Base-by-base conservation (phyloP, 2,797 vertebrate genomes). In the Cyprinodon diabolis region DNA sequence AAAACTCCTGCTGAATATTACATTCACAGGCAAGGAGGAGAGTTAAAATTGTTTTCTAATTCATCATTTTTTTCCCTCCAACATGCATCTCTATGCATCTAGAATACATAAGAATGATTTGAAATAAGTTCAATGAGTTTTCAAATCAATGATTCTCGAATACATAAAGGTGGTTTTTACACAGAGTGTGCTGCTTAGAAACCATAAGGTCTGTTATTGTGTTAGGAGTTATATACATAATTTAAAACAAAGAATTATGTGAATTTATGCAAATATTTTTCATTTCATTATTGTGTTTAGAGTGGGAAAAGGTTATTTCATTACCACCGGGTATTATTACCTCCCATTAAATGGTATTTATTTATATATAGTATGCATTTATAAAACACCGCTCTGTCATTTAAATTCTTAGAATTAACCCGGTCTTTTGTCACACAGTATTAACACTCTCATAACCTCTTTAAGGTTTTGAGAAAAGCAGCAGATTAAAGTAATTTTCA, bases 1-100 rank as follows among this genome's bases (percentile, higher is more conserved):
- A 88, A 77, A 85, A 75, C 73, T 73, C 86, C 84, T 68, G 72
- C 83, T 79, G 87, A 79, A 79, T 43, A 5, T 74, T 81, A 75
- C 60, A 82, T 87, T 87, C 74, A 83, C 78, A 83, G 57, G 58
- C 86, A 68, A 78, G 0, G 67, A 70, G 68, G 76, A 75, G 70
- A 77, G 79, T 80, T 89, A 78, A 88, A 92, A 79, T 72, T 48
- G 72, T 84, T 87, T 87, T 47, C 85, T 85, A 85, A 93, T 86
- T 78, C 78, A 84, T 76, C 11, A 77, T 67, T 68, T 87, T 68
- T 88, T 88, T 86, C 30, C 30, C 30, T 89, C 78, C 67, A 87
- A 63, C 54, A 58, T 86, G 79, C 45, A 40, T 40, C 21, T 76
- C 72, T 77, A 65, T 49, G 71, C 76, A 73, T 57, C 8, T 65